Percentiles rank a stretch among this genome's conserved stretches.
phyloP scores from a whole-genome alignment of 2,113 vertebrate species.

The Polyodon spathula region DNA sequence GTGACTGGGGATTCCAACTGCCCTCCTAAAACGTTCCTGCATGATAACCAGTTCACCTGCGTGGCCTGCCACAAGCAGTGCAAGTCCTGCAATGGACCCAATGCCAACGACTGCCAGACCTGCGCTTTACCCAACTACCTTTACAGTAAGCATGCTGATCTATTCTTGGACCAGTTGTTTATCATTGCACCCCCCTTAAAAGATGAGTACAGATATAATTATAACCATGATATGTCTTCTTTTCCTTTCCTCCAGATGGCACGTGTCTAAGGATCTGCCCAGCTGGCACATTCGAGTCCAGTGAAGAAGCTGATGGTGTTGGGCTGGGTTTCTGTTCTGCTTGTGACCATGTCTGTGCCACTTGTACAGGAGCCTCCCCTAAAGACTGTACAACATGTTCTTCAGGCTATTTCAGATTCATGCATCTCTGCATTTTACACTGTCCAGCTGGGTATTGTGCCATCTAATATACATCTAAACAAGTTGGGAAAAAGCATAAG shows the following conservation, averaged over 20 bases:
- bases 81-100: constrained; percentile 47
- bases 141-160: constrained; percentile 57
- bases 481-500: too few relatives aligned
- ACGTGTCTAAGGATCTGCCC: constrained; percentile 51
- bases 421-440: constrained; percentile 52
- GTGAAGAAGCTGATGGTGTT: constrained; percentile 47
- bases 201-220: too few relatives aligned
- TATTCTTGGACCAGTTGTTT: too few relatives aligned
- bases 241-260: constrained; percentile 45
- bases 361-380: constrained; percentile 45
- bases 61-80: constrained; percentile 47
- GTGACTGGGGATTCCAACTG: constrained; percentile 54
- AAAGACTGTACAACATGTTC: constrained; percentile 56
- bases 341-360: constrained; percentile 50
- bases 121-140: constrained; percentile 48
- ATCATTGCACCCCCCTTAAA: too few relatives aligned
- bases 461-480: too few relatives aligned
- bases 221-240: too few relatives aligned
- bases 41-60: constrained; percentile 59
- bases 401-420: constrained; percentile 43
- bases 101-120: constrained; percentile 41
- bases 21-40: constrained; percentile 49
- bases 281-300: constrained; percentile 38
- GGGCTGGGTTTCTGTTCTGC: constrained; percentile 51
- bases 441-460: too few relatives aligned